These are phyloP conservation scores for Drosophila baimaii DNA, from an alignment of 1,140 invertebrate species.

Conservation along the genomic window DNA sequence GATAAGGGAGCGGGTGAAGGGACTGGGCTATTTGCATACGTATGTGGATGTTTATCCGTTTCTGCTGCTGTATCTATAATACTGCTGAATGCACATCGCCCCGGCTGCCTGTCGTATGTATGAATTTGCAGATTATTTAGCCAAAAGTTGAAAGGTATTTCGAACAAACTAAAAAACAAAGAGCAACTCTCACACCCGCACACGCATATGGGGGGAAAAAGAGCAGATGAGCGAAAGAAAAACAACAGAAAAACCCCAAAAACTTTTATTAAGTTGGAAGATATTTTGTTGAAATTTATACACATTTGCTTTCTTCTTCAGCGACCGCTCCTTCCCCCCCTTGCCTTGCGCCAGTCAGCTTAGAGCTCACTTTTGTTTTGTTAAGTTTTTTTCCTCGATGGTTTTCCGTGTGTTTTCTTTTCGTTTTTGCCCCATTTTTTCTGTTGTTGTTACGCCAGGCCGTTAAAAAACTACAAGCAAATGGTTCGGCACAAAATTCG, in stretches of 20 bases:
- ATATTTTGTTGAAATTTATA: constrained; percentile 83
- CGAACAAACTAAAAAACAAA: constrained; percentile 53
- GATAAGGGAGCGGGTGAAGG: constrained; percentile 2
- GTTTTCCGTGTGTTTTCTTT: constrained; percentile 37
- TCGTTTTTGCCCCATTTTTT: constrained; percentile 50
- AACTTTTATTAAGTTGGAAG: constrained; percentile 83
- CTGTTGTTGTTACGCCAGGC: constrained; percentile 54
- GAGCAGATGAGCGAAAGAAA: constrained; percentile 54
- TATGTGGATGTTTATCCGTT: constrained; percentile 51
- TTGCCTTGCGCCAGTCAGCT: constrained; percentile 6
- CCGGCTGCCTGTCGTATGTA: constrained; percentile 40
- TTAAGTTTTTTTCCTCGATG: constrained; percentile 39
- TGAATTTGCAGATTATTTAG: constrained; percentile 78
- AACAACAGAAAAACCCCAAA: constrained; percentile 58
- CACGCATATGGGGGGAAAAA: constrained; percentile 5
- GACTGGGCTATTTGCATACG: constrained; percentile 70
- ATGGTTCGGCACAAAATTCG: constrained; percentile 66
- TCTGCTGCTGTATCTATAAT: constrained; percentile 50
- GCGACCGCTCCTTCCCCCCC: background rate
- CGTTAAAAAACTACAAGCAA: constrained; percentile 72
- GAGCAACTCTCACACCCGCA: constrained; percentile 19
- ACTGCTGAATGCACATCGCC: constrained; percentile 59
- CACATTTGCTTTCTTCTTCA: constrained; percentile 70
- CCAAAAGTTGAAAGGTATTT: constrained; percentile 80
- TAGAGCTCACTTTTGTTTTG: constrained; percentile 50